Evolutionary conservation across 2,888 invertebrate species (phyloP).

Genomic region (Phyto melanocephala): DNA sequence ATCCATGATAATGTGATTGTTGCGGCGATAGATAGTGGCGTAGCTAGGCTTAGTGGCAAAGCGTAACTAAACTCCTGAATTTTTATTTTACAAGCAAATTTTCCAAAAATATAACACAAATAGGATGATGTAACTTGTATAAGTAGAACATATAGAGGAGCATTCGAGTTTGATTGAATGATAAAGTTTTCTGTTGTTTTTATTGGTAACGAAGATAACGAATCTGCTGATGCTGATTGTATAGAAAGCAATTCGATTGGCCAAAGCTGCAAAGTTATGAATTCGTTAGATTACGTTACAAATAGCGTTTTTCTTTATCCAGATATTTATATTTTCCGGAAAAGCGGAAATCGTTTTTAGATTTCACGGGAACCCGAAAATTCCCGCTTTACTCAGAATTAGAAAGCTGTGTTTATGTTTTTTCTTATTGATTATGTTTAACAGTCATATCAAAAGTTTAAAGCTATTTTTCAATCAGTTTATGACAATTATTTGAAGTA

Average conservation of each 20-base stretch:
- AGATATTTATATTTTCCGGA: too few relatives aligned
- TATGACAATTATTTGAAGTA: too few relatives aligned
- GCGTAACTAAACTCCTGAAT: conserved; percentile 94
- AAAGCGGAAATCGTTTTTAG: too few relatives aligned
- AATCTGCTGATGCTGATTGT: conserved; percentile 8
- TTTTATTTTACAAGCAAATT: conserved; percentile 92
- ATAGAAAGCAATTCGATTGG: neutral
- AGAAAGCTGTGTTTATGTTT: too few relatives aligned
- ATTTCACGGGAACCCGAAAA: too few relatives aligned
- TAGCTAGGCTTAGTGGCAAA: conserved; percentile 87
- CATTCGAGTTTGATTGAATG: conserved; percentile 70
- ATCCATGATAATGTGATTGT: conserved; percentile 84
- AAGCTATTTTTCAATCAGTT: too few relatives aligned
- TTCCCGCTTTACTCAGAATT: too few relatives aligned
- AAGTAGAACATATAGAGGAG: conserved; percentile 81
- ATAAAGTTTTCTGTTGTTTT: conserved; percentile 63
- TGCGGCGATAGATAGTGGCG: conserved; percentile 86
- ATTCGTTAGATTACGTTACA: conserved; percentile 41
- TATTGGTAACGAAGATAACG: conserved; percentile 40
- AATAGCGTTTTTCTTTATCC: too few relatives aligned
- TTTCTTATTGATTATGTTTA: too few relatives aligned
- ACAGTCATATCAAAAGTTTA: too few relatives aligned
- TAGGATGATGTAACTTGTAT: conserved; percentile 85
- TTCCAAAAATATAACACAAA: conserved; percentile 84
- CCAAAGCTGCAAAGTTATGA: conserved; percentile 41